phyloP scores from a whole-genome alignment of 2,888 invertebrate genomes.

The Cerceris ruficornis region DNA sequence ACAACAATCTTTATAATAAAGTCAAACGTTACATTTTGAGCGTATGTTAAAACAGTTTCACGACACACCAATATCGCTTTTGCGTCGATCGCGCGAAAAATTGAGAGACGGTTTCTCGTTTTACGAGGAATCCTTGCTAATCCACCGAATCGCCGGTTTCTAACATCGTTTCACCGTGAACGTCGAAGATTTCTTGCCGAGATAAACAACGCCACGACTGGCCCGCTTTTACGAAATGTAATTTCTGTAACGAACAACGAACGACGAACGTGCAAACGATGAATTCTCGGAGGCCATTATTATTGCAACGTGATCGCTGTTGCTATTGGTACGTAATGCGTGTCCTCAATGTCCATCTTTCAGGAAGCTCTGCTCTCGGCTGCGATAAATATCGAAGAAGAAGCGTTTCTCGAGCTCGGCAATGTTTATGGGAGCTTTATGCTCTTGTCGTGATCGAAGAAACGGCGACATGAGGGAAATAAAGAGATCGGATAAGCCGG shows the following conservation, averaged over 20 bases:
- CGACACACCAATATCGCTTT: no score
- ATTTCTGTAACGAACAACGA: constrained; percentile 42
- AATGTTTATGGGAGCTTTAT: constrained; percentile 33
- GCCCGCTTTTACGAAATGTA: constrained; percentile 25
- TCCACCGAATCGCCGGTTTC: background rate
- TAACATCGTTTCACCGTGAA: background rate
- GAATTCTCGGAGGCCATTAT: constrained; percentile 39
- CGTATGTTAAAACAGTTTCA: no score
- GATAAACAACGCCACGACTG: constrained; percentile 23
- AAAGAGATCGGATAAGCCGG: constrained; percentile 55
- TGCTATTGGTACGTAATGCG: constrained; percentile 44
- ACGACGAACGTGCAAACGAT: constrained; percentile 20
- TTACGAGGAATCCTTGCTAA: no score
- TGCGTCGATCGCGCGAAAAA: no score
- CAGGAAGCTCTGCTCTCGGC: constrained; percentile 21
- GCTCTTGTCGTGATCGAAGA: constrained; percentile 15
- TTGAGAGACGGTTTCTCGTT: background rate
- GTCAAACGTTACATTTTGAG: no score
- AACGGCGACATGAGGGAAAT: constrained; percentile 40
- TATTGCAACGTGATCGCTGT: constrained; percentile 16
- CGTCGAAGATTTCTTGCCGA: constrained; percentile 15
- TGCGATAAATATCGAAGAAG: constrained; percentile 34
- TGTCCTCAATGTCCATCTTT: constrained; percentile 45
- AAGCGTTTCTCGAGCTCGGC: constrained; percentile 17
- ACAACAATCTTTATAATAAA: no score